Evolutionary conservation across 2,797 vertebrate genomes (phyloP).

Genomic region (Melanotaenia parkinsoni): DNA sequence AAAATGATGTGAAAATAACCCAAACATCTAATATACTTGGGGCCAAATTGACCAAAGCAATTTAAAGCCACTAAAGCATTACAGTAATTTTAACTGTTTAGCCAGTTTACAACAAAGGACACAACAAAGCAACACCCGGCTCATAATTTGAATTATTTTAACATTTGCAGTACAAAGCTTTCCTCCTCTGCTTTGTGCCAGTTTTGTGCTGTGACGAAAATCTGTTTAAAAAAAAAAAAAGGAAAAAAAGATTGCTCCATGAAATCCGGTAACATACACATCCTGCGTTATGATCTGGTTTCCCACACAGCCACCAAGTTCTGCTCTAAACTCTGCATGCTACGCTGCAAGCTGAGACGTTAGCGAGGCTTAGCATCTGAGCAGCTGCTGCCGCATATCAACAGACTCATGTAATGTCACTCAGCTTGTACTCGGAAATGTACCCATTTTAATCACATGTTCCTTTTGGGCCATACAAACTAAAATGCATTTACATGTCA

Average conservation of each 20-base stretch:
- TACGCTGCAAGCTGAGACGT: slow-evolving; percentile 12
- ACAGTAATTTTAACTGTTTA: neutral
- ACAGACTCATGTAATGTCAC: slow-evolving; percentile 7
- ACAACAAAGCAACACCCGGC: neutral
- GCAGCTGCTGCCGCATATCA: slow-evolving; percentile 27
- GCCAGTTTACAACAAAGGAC: too few species aligned
- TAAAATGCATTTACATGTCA: neutral
- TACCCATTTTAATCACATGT: slow-evolving; percentile 2
- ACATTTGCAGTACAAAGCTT: neutral
- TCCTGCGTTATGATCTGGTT: neutral
- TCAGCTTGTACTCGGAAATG: neutral
- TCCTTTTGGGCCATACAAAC: slow-evolving; percentile 3
- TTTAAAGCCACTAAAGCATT: neutral
- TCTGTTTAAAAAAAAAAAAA: neutral
- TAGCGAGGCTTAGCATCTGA: neutral
- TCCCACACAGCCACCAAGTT: neutral
- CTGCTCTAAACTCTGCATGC: neutral
- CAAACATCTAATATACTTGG: neutral
- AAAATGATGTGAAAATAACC: neutral
- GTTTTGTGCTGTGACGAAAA: neutral
- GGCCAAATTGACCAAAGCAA: neutral
- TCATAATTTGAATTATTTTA: neutral
- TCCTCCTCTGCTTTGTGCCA: neutral
- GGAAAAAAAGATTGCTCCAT: too few species aligned
- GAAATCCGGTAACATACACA: neutral